Evolutionary conservation across 2,797 vertebrate genomes (phyloP), one percentile per base, ranked within the genome.

Genomic region (Neostethus bicornis): DNA sequence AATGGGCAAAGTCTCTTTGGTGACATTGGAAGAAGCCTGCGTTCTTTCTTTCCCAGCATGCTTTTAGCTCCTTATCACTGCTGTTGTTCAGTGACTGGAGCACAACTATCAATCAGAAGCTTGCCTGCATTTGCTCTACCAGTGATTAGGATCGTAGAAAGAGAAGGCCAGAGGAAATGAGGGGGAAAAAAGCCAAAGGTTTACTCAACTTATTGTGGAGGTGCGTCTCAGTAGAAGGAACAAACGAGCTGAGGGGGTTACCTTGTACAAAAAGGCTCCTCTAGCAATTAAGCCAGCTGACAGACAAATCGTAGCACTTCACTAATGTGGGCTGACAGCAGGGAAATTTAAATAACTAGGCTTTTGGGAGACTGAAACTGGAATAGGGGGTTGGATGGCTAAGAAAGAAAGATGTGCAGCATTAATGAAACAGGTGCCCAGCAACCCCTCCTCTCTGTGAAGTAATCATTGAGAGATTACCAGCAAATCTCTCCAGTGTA

Each of bases 261-360:
- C 87, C 86, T 91, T 80, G 87, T 90, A 89, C 92, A 90, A 88
- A 87, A 87, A 91, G 83, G 86, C 89, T 91, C 89, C 89, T 89
- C 83, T 67, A 88, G 87, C 89, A 93, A 93, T 92, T 92, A 92
- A 87, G 84, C 77, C 86, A 87, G 87, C 89, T 90, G 90, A 92
- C 91, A 90, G 85, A 76, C 88, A 89, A 90, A 87, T 87, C 84
- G 86, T 75, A 85, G 77, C 44, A 66, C 78, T 43, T 54, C 19
- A 82, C 90, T 92, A 92, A 93, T 92, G 88, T 84, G 79, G 87
- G 87, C 88, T 89, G 92, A 92, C 91, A 91, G 91, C 87, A 81
- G 90, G 86, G 86, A 90, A 87, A 92, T 92, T 91, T 92, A 86
- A 92, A 91, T 92, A 93, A 92, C 83, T 85, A 92, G 85, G 87